A percentile compares a stretch with the other conserved stretches of the same genome.
Conservation (phyloP, 2,888 invertebrate genomes). For the Pachycephus smyrnensis region DNA sequence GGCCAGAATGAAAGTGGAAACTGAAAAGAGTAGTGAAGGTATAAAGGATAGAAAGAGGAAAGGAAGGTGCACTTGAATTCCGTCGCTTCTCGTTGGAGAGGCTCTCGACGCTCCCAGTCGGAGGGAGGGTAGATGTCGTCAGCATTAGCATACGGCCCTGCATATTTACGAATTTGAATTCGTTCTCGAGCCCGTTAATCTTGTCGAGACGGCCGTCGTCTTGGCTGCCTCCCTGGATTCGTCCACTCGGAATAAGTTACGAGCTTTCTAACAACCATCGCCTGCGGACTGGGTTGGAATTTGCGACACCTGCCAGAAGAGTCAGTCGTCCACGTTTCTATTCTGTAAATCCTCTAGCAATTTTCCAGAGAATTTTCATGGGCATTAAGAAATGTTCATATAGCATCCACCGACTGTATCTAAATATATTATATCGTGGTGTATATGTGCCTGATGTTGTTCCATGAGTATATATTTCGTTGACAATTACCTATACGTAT, state of each 20-base stretch:
- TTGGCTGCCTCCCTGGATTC: neutral
- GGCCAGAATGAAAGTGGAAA: neutral
- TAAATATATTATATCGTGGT: neutral
- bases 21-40: neutral
- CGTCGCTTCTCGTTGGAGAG: neutral
- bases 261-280: neutral
- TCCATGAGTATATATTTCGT: neutral
- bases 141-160: slow-evolving; percentile 16
- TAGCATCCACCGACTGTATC: neutral
- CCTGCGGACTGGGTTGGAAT: neutral
- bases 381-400: neutral
- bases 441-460: neutral
- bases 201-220: slow-evolving; percentile 9
- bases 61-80: neutral
- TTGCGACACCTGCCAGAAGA: neutral
- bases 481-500: neutral
- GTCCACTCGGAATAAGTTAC: neutral
- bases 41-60: neutral
- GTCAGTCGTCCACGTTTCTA: neutral
- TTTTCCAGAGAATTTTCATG: neutral
- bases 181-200: slow-evolving; percentile 15
- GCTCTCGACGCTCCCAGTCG: neutral
- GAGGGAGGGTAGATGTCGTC: neutral
- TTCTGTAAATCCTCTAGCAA: neutral
- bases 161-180: slow-evolving; percentile 20